phyloP scores from a whole-genome alignment of 2,797 vertebrate species.

The Spinibarbus caldwelli region DNA sequence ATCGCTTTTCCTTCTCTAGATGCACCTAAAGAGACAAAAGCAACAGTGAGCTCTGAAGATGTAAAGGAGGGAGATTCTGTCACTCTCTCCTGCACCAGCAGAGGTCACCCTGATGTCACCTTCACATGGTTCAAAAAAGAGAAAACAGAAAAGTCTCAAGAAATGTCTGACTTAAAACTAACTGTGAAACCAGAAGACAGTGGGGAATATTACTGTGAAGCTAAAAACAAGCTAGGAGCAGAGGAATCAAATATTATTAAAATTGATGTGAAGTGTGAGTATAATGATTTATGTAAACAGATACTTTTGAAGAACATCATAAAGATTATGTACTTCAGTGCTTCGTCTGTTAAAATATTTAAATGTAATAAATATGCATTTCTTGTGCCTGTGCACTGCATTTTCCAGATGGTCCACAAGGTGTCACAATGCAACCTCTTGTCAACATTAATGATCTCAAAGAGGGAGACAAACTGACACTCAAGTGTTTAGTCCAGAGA shows the following conservation, averaged over 20 bases:
- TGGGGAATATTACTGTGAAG: slow-evolving; percentile 65
- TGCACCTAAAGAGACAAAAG: slow-evolving; percentile 40
- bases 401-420: slow-evolving; percentile 67
- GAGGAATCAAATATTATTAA: rapidly evolving
- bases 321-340: too few species aligned
- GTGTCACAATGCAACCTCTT: slow-evolving; percentile 12
- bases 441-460: rapidly evolving
- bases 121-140: slow-evolving; percentile 59
- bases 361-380: too few species aligned
- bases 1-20: slow-evolving; percentile 59
- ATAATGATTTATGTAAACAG: slow-evolving; percentile 35
- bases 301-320: too few species aligned
- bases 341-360: too few species aligned
- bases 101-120: slow-evolving; percentile 43
- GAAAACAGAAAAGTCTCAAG: rapidly evolving
- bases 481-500: slow-evolving; percentile 54
- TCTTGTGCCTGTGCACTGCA: slow-evolving; percentile 36
- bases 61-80: slow-evolving; percentile 47
- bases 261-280: slow-evolving; percentile 69
- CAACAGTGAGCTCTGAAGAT: rapidly evolving
- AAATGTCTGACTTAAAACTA: rapidly evolving
- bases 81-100: slow-evolving; percentile 64
- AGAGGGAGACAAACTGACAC: slow-evolving; percentile 28
- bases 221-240: slow-evolving; percentile 36
- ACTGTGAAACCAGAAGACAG: neutral